These are phyloP conservation scores for Bugulina stolonifera DNA, from an alignment of 2,888 invertebrate genomes.

Conservation along the genomic window DNA sequence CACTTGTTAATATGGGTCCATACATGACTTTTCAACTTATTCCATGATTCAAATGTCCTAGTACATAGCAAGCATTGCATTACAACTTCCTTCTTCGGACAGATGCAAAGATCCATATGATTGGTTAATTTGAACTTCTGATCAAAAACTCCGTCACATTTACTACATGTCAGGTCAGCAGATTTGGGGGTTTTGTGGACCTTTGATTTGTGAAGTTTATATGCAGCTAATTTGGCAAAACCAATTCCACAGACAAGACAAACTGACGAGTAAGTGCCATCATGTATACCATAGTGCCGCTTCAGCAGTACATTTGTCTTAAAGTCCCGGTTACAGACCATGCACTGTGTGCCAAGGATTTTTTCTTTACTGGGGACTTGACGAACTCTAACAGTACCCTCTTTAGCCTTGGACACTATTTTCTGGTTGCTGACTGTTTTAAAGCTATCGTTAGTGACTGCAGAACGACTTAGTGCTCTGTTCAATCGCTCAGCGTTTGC, in stretches of 20 bases:
- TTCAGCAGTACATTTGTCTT: neutral
- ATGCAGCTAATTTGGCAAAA: neutral
- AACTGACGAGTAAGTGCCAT: neutral
- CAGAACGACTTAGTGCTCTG: too few relatives aligned
- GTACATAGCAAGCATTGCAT: slow-evolving; percentile 2
- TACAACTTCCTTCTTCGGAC: neutral
- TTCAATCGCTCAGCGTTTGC: too few relatives aligned
- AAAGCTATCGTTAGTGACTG: too few relatives aligned
- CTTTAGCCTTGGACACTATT: too few relatives aligned
- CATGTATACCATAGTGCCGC: slow-evolving; percentile 23
- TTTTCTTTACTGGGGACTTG: too few relatives aligned
- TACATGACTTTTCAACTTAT: neutral
- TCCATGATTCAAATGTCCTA: neutral
- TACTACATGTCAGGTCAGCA: neutral
- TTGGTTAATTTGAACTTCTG: neutral
- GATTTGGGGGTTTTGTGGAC: slow-evolving; percentile 2
- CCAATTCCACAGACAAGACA: slow-evolving; percentile 3
- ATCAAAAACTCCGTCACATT: slow-evolving; percentile 1
- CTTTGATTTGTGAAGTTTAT: neutral
- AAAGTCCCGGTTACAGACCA: slow-evolving; percentile 13
- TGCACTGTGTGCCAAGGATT: slow-evolving; percentile 14
- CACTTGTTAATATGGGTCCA: slow-evolving; percentile 14
- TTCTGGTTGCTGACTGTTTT: too few relatives aligned
- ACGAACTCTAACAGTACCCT: too few relatives aligned
- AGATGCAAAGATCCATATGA: slow-evolving; percentile 1